phyloP scores from a whole-genome alignment of 2,797 vertebrate genomes.

The Lacerta agilis region DNA sequence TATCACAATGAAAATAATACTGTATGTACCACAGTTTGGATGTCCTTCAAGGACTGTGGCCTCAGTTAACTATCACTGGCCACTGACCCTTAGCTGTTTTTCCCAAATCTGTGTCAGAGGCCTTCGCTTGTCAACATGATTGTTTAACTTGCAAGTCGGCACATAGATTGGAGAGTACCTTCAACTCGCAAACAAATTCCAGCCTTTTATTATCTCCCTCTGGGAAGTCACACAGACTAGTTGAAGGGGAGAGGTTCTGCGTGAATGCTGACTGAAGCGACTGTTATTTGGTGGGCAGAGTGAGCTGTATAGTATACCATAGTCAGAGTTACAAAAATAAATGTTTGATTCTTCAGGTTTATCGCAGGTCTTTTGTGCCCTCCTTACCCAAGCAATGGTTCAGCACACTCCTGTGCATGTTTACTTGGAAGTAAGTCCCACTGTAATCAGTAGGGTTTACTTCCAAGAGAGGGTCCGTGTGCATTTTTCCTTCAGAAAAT shows the following conservation, averaged over 20 bases:
- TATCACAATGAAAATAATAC: background rate
- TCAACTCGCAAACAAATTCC: conserved; percentile 16
- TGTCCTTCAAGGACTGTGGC: background rate
- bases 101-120: conserved; percentile 10
- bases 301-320: background rate
- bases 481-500: too few relatives aligned
- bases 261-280: background rate
- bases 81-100: background rate
- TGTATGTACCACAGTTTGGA: background rate
- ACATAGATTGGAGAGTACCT: background rate
- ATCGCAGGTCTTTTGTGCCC: background rate
- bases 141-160: conserved; percentile 15
- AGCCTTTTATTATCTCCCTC: conserved; percentile 9
- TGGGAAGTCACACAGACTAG: background rate
- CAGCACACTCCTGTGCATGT: too few relatives aligned
- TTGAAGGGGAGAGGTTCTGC: background rate
- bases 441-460: too few relatives aligned
- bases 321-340: background rate
- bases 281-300: background rate
- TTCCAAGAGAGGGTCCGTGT: too few relatives aligned
- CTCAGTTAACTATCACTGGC: conserved; percentile 1
- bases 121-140: background rate
- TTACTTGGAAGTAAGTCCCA: too few relatives aligned
- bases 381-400: too few relatives aligned
- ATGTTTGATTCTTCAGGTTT: background rate